phyloP scores from a whole-genome alignment of 2,113 vertebrate species.

The Lepus timidus region DNA sequence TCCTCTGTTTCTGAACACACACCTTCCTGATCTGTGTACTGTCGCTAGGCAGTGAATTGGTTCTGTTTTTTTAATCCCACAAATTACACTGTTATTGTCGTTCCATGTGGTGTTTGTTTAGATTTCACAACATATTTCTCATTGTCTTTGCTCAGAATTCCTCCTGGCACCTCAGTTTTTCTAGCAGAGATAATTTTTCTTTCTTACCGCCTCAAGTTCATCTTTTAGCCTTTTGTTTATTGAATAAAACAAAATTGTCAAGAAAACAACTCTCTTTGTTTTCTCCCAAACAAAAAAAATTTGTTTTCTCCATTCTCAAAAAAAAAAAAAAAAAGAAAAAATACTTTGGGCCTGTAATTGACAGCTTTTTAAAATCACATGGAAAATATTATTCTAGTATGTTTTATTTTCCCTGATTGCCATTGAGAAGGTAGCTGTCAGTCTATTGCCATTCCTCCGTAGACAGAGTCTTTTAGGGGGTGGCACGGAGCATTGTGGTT shows the following conservation, averaged over 20 bases:
- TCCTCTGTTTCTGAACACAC: not conserved
- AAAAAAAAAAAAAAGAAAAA: not conserved
- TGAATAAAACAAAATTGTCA: conserved; percentile 44
- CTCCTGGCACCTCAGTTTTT: not conserved
- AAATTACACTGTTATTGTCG: not conserved
- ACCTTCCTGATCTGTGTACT: not conserved
- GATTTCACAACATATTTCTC: conserved; percentile 33
- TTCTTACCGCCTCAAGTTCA: conserved; percentile 36
- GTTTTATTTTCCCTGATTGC: not conserved
- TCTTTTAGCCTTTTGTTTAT: conserved; percentile 38
- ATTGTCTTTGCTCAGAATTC: conserved; percentile 57
- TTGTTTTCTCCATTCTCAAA: conserved; percentile 27
- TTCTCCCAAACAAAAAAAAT: not conserved
- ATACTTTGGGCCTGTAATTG: not conserved
- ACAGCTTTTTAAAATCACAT: conserved; percentile 15
- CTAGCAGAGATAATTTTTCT: conserved; percentile 31
- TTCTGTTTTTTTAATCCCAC: conserved; percentile 24
- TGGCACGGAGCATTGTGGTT: not conserved
- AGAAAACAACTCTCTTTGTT: conserved; percentile 36
- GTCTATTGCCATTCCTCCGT: not conserved
- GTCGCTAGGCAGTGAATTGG: conserved; percentile 31
- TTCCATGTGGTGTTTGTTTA: conserved; percentile 3
- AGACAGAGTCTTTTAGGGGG: not conserved
- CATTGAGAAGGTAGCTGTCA: not conserved
- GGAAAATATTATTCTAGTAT: not conserved